Evolutionary conservation across 2,113 vertebrate species (phyloP), one percentile per base, ranked within the genome.

Genomic region (Dermatemys mawii): DNA sequence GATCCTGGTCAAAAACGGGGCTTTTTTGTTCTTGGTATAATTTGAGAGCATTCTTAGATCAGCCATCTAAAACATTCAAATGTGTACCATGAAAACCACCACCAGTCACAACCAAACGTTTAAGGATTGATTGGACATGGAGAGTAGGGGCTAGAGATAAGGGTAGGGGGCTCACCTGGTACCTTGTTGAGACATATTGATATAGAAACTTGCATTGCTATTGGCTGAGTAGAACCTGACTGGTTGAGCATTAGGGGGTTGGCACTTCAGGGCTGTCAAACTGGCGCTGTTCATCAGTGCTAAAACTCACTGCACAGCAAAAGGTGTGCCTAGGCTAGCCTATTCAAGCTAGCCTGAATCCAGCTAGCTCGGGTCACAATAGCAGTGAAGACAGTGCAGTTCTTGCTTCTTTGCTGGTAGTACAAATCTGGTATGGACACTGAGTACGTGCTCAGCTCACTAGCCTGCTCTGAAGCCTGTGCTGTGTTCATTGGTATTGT

Each of bases 121-220:
- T 32, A 76, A 94, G 86, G 63, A 93, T 5, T 95, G 84, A 95
- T 73, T 76, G 84, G 29, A 19, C 51, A 24, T 78, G 94, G 95
- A 91, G 13, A 0, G 89, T 92, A 91, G 95, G 41, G 26, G 86
- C 94, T 94, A 93, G 95, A 96, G 94, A 92, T 89, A 93, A 81
- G 87, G 8, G 1, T 86, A 75, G 92, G 57, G 92, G 91, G 49
- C 78, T 94, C 86, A 96, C 86, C 84, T 84, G 90, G 60, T 80
- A 96, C 82, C 84, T 95, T 94, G 84, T 85, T 87, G 90, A 96
- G 86, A 35, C 90, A 82, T 90, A 70, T 27, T 63, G 0, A 3
- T 0, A 11, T 83, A 11, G 2, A 49, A 73, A 44, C 86, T 5
- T 60, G 41, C 48, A 9, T 50, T 4, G 89, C 83, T 94, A 94